phyloP scores from a whole-genome alignment of 2,797 vertebrate genomes.

The Hypotaenidia okinawae region DNA sequence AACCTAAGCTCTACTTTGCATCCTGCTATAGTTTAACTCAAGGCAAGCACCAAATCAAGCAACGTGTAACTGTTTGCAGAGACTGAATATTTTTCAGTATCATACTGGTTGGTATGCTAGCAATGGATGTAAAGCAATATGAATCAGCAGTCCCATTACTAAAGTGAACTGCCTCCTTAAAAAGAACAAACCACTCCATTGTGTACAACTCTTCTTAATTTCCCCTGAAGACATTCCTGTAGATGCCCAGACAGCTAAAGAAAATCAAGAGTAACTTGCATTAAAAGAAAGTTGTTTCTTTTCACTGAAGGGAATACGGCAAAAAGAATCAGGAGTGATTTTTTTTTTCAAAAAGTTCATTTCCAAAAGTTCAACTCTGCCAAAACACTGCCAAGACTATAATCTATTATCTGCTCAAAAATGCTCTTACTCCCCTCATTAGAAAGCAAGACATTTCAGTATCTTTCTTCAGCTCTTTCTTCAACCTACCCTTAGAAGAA shows the following conservation, averaged over 20 bases:
- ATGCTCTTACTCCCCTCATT: not conserved
- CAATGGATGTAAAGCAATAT: not conserved
- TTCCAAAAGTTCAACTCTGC: not conserved
- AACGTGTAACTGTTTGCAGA: not conserved
- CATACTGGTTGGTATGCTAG: not conserved
- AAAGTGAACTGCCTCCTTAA: not conserved
- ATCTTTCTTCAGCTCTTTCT: not conserved
- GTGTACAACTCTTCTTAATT: not conserved
- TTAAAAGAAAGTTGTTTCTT: not conserved
- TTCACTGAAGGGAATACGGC: not conserved
- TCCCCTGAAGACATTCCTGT: not conserved
- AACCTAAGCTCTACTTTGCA: not conserved
- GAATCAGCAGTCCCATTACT: not conserved
- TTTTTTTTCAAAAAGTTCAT: not conserved
- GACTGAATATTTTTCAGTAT: not conserved
- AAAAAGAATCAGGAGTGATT: not conserved
- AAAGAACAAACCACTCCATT: not conserved
- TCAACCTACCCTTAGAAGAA: not conserved
- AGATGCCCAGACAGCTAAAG: not conserved
- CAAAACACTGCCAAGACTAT: not conserved
- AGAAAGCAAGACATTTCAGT: not conserved
- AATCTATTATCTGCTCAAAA: not conserved
- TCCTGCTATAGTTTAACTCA: not conserved
- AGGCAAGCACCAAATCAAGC: not conserved
- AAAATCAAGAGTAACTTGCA: not conserved